Evolutionary conservation across 2,113 vertebrate genomes (phyloP), one percentile per base, ranked within the genome.

Genomic region (Sapajus apella): DNA sequence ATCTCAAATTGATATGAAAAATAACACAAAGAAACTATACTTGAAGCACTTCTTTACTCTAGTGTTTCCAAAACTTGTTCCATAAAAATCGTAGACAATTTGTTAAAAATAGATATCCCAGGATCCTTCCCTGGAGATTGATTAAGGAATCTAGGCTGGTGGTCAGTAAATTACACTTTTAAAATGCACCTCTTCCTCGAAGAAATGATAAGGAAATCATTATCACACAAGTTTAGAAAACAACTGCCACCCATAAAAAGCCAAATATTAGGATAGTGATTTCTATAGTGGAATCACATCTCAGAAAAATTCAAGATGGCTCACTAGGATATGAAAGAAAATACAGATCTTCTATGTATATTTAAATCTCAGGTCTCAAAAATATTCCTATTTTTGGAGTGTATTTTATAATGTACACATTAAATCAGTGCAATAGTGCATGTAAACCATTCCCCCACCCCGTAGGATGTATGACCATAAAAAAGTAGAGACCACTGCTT

Each of bases 361-460:
- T 86, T 94, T 58, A 92, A 80, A 92, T 87, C 8, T 92, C 25
- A 84, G 72, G 79, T 37, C 91, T 84, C 92, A 94, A 58, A 94
- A 37, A 14, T 58, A 0, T 89, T 68, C 45, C 75, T 50, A 8
- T 50, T 77, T 92, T 75, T 37, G 72, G 16, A 58, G 17, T 25
- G 1, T n/a, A 13, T 73, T 81, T 94, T 89, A 90, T 52, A 89
- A 94, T 21, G 5, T 50, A 88, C 7, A 85, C 12, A 92, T 43
- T 58, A 72, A 72, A 85, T 85, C 35, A 61, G 55, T 85, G 2
- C 13, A 94, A 75, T 6, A 83, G 45, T 23, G 23, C 7, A 61
- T 50, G 11, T 30, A 56, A 88, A 75, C 89, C 20, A 73, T n/a
- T 47, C 56, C 52, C 27, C 35, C 37, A 43, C 13, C 13, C 12